Evolutionary conservation across 2,797 vertebrate species (phyloP).

Genomic region (Cryptoprocta ferox): DNA sequence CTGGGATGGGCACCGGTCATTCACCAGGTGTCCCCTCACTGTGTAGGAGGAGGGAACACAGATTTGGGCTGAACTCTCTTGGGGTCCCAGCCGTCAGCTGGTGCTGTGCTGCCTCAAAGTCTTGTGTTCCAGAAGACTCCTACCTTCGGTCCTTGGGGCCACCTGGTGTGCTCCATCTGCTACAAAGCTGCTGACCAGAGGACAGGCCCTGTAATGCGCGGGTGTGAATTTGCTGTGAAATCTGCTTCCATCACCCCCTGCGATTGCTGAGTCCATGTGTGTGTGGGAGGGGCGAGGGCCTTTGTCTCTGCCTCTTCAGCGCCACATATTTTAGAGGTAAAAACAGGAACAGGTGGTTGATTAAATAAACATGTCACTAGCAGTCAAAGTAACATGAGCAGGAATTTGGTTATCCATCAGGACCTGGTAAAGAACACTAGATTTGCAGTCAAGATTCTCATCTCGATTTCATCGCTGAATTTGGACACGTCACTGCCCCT

Average conservation of each 20-base stretch:
- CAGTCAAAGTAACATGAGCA: slow-evolving; percentile 63
- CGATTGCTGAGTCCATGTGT: slow-evolving; percentile 66
- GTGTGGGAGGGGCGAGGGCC: slow-evolving; percentile 7
- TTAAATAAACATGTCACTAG: slow-evolving; percentile 82
- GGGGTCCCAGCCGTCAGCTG: too few species aligned
- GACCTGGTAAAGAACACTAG: background rate
- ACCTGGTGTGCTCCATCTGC: background rate
- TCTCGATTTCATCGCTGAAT: background rate
- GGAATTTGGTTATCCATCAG: background rate
- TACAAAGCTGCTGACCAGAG: background rate
- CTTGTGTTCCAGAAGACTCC: background rate
- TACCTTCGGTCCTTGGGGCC: background rate
- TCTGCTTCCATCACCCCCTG: slow-evolving; percentile 25
- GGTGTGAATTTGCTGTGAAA: slow-evolving; percentile 46
- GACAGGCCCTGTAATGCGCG: background rate
- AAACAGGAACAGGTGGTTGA: slow-evolving; percentile 79
- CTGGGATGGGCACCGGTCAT: background rate
- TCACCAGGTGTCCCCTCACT: background rate
- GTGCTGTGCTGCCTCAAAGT: too few species aligned
- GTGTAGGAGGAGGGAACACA: background rate
- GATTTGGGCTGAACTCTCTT: background rate
- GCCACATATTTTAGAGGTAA: slow-evolving; percentile 71
- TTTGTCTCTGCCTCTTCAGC: background rate
- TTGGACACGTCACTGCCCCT: background rate
- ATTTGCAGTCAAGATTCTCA: background rate